Evolutionary conservation across 1,140 invertebrate genomes (phyloP), one percentile per base, ranked within the genome.

Genomic region (Hylaeus volcanicus): DNA sequence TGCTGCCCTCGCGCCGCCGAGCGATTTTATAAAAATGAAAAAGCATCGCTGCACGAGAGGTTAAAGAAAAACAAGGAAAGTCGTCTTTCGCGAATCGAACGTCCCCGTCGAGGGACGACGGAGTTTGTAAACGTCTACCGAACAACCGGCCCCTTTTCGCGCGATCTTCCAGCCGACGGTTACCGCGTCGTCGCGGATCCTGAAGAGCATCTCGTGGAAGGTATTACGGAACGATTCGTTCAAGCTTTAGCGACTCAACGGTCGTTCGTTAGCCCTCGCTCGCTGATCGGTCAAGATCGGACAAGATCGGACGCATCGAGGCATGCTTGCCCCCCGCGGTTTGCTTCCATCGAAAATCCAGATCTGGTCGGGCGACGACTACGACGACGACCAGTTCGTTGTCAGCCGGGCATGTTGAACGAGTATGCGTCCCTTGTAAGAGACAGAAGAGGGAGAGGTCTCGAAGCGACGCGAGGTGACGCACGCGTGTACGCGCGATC

Each of bases 401-500:
- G 85, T 84, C 86, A 79, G 58, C 68, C 71, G 55, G 74, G 66
- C 63, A 64, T 70, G 82, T 78, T 85, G 69, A 69, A 68, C 77
- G 71, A 56, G 78, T 41, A 45, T 58, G 66, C 63, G 75, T 71
- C 60, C 39, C 45, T 79, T 58, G 83, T 86, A 55, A 75, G 75
- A 78, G 72, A 74, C 39, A 14, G 63, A 51, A 68, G 61, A 45
- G 64, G 58, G 63, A 56, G 51, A 48, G 70, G 43, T 58, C 64
- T 70, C 26, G 69, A 61, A 43, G 58, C 58, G 72, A 51, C 45
- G 68, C 56, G 63, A 66, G 69, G 66, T 39, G 66, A 74, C 45
- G 51, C 83, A 79, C 87, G 88, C 87, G 82, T 84, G 81, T 79
- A 83, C 82, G 87, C 82, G 82, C 77, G 80, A 85, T 78, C 86